Evolutionary conservation across 1,140 invertebrate species (phyloP), one percentile per base, ranked within the genome.

Genomic region (Sminthurinus signatus): DNA sequence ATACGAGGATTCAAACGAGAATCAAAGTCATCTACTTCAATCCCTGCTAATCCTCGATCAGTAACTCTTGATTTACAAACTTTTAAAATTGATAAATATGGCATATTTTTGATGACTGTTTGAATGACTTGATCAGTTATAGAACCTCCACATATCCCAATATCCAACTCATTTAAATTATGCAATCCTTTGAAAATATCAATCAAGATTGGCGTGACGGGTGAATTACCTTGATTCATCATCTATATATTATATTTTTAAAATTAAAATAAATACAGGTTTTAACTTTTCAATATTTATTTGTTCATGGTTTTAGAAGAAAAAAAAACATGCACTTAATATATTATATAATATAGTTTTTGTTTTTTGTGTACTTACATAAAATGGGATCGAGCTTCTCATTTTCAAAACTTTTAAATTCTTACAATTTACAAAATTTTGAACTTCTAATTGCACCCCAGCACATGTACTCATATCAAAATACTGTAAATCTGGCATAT

Each of bases 11-110:
- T 2, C 25, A 56, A 21, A 21, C 61, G 25, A 19, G 51, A n/a
- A 32, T 62, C 61, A 46, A 56, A 46, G 27, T 56, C 61, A 21
- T 62, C 62, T 27, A 59, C 32, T 42, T 64, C 62, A 39, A 48
- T 51, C 23, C 62, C 62, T n/a, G 62, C 56, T 28, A 59, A 27
- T 1, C 62, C 62, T 28, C 46, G 43, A 28, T 64, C 62, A 14
- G 62, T 58, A 31, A 64, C 44, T 51, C 21, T 48, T n/a, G 28
- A 50, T 21, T 64, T 43, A 14, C 39, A 58, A 25, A 64, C 23
- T 17, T 58, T 42, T 14, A 64, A 57, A 36, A 46, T n/a, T 32
- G 50, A n/a, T 10, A 64, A 21, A 17, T 19, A 19, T 3, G 14
- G n/a, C 25, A 64, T 12, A 19, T 64, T 31, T 23, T 50, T 51